phyloP scores from a whole-genome alignment of 2,113 vertebrate species.

The Notiomystis cincta region DNA sequence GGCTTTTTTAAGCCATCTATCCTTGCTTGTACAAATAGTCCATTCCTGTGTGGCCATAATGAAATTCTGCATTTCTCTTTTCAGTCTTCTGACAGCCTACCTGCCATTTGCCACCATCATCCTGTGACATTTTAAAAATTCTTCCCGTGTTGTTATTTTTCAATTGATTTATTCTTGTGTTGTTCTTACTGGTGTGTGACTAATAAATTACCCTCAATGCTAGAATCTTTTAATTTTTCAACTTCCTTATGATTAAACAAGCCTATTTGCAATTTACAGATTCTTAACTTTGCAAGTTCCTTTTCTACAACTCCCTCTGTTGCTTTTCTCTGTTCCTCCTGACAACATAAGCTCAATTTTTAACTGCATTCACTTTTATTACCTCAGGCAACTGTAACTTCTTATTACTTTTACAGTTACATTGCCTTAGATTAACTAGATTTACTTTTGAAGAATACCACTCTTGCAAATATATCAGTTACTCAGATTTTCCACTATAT shows the following conservation, averaged over 20 bases:
- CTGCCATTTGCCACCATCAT: not conserved
- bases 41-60: not conserved
- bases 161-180: not conserved
- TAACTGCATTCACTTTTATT: not conserved
- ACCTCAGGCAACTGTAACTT: not conserved
- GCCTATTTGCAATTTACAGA: not conserved
- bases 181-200: not conserved
- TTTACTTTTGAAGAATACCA: not conserved
- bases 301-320: not conserved
- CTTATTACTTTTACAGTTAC: not conserved
- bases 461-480: not conserved
- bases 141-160: not conserved
- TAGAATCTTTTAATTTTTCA: not conserved
- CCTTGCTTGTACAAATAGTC: not conserved
- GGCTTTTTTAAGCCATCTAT: not conserved
- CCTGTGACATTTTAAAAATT: not conserved
- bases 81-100: not conserved
- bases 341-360: not conserved
- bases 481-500: not conserved
- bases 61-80: slow-evolving; percentile 4
- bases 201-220: not conserved
- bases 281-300: not conserved
- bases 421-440: not conserved
- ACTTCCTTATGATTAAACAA: not conserved
- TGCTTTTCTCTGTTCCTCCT: not conserved